Percentiles rank a stretch among this genome's conserved stretches.
Conservation (phyloP, 2,888 invertebrate species). For the Pyrgus malvae region DNA sequence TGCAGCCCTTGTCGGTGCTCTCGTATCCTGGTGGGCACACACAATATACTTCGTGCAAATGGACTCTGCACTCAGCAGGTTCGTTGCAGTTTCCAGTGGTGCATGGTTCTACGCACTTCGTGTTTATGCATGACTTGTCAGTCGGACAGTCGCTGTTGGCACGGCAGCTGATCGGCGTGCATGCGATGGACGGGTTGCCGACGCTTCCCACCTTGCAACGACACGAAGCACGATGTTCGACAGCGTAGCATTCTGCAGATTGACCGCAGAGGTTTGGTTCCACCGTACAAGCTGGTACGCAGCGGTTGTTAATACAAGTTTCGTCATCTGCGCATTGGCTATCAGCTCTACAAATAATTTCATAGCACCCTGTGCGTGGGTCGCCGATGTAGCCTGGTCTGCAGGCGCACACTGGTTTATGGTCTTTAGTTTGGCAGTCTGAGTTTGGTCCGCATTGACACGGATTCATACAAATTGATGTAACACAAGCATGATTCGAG, state of each 20-base stretch:
- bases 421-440: slow-evolving; percentile 91
- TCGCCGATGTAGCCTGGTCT: slow-evolving; percentile 92
- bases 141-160: slow-evolving; percentile 90
- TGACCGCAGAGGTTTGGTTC: slow-evolving; percentile 88
- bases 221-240: slow-evolving; percentile 91
- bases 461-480: slow-evolving; percentile 90
- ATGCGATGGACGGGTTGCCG: slow-evolving; percentile 90
- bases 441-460: slow-evolving; percentile 93
- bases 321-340: slow-evolving; percentile 91
- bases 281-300: slow-evolving; percentile 89
- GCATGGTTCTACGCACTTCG: slow-evolving; percentile 90
- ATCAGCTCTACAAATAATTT: slow-evolving; percentile 87
- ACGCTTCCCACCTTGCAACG: slow-evolving; percentile 90
- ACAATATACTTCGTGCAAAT: slow-evolving; percentile 89
- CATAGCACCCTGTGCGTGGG: slow-evolving; percentile 90
- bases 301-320: slow-evolving; percentile 91
- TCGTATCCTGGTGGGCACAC: slow-evolving; percentile 90
- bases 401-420: slow-evolving; percentile 94
- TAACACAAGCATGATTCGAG: slow-evolving; percentile 89
- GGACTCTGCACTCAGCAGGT: slow-evolving; percentile 88
- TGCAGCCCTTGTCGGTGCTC: slow-evolving; percentile 84
- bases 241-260: slow-evolving; percentile 89
- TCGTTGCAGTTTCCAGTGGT: slow-evolving; percentile 85
- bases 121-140: slow-evolving; percentile 90
- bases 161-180: slow-evolving; percentile 90